Evolutionary conservation across 1,140 invertebrate species (phyloP).

Genomic region (Callitettix versicolor): DNA sequence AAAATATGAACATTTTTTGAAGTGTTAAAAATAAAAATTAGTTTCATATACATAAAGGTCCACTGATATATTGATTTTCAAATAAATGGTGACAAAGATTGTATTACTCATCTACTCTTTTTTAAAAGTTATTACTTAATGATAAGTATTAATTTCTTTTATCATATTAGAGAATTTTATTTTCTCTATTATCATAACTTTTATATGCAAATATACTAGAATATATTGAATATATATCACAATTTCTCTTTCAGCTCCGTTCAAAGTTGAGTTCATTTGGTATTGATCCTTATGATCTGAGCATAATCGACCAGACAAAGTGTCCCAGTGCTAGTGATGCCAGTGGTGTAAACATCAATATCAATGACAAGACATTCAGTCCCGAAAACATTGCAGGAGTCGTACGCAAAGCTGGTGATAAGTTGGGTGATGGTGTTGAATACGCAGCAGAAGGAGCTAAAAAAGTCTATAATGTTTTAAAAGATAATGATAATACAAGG

Average conservation of each 20-base stretch:
- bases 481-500: constrained; percentile 25
- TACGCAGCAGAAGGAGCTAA: constrained; percentile 41
- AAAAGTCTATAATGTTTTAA: constrained; percentile 42
- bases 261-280: constrained; percentile 44
- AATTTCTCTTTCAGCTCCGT: constrained; percentile 54
- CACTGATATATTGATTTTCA: too few relatives aligned
- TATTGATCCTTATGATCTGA: constrained; percentile 62
- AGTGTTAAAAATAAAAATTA: too few relatives aligned
- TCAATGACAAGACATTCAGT: constrained; percentile 63
- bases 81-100: too few relatives aligned
- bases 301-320: constrained; percentile 55
- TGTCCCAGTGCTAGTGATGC: constrained; percentile 43
- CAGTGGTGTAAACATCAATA: constrained; percentile 54
- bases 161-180: too few relatives aligned
- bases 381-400: constrained; percentile 54
- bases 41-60: too few relatives aligned
- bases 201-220: too few relatives aligned
- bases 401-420: constrained; percentile 51
- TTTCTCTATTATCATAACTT: too few relatives aligned
- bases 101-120: too few relatives aligned
- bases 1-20: too few relatives aligned
- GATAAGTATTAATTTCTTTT: too few relatives aligned
- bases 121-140: too few relatives aligned
- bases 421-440: constrained; percentile 52
- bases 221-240: too few relatives aligned